Evolutionary conservation across 2,797 vertebrate species (phyloP), one percentile per base, ranked within the genome.

Genomic region (Pelochelys cantorii): DNA sequence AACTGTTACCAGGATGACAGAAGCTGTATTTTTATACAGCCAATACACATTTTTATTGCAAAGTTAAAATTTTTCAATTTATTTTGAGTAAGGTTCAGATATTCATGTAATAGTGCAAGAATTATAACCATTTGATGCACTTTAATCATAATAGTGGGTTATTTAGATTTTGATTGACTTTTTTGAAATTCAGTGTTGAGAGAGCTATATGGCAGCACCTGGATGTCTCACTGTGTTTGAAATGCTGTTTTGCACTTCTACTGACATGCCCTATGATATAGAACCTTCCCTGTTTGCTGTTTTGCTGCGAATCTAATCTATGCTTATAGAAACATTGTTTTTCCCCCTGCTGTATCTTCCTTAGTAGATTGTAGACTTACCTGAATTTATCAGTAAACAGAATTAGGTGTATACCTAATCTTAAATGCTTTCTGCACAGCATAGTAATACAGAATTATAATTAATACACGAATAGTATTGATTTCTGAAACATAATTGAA

Each of bases 141-240:
- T 95, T 94, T 29, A 74, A 65, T 77, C 2, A 3, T 60, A 83
- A 74, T 7, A 85, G 53, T 0, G 65, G 90, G 94, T 97, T 86
- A 95, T 94, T 93, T 83, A 90, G 80, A 86, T 87, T 85, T 77
- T 37, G 81, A 23, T 84, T 86, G 77, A 84, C 78, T 78, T 95
- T 93, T 92, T 92, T 87, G 81, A 79, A 84, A 90, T 25, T 77
- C 53, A 89, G 84, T 93, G 94, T 95, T 89, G 93, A 97, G 97
- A 97, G 98, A 98, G 98, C 97, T 98, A 96, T 93, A 96, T 96
- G 97, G 96, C 94, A 80, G 89, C 85, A 95, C 17, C 0, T 83
- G 97, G 92, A 85, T 94, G 96, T 90, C 85, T 96, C 96, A 93
- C 96, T 93, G 93, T 97, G 96, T 97, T 93, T 96, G 97, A 95